Percentiles rank a stretch among this genome's conserved stretches.
Conservation (phyloP, 2,888 invertebrate genomes). For the Micropterix aruncella region DNA sequence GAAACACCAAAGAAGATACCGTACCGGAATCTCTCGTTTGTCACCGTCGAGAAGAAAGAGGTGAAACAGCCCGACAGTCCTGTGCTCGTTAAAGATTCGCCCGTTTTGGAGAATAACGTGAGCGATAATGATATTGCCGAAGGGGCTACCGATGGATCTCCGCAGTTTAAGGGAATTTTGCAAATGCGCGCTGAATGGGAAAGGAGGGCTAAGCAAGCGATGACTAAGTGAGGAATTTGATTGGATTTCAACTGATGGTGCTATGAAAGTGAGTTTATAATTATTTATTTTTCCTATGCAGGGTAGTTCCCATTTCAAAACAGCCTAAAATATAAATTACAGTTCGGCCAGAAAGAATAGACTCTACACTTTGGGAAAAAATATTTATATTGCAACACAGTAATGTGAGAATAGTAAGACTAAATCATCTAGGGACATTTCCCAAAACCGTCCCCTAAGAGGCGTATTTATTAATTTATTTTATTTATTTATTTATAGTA, state of each 20-base stretch:
- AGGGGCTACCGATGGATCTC: constrained; percentile 29
- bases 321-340: too few species aligned
- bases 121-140: constrained; percentile 22
- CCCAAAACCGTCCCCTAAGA: too few species aligned
- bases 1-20: constrained; percentile 21
- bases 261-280: constrained; percentile 22
- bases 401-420: too few species aligned
- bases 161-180: constrained; percentile 56
- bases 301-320: too few species aligned
- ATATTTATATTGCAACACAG: too few species aligned
- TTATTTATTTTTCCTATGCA: too few species aligned
- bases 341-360: too few species aligned
- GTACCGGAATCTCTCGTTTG: constrained; percentile 18
- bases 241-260: constrained; percentile 19
- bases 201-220: constrained; percentile 56
- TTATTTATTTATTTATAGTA: too few species aligned
- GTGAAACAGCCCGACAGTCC: constrained; percentile 23
- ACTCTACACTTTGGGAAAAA: too few species aligned
- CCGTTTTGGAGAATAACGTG: constrained; percentile 17
- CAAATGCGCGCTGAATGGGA: constrained; percentile 69
- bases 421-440: too few species aligned
- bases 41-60: constrained; percentile 20
- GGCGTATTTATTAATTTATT: too few species aligned
- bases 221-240: constrained; percentile 34
- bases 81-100: constrained; percentile 28